Conservation (phyloP, 2,797 vertebrate species). For the Catostomus latipinnis region DNA sequence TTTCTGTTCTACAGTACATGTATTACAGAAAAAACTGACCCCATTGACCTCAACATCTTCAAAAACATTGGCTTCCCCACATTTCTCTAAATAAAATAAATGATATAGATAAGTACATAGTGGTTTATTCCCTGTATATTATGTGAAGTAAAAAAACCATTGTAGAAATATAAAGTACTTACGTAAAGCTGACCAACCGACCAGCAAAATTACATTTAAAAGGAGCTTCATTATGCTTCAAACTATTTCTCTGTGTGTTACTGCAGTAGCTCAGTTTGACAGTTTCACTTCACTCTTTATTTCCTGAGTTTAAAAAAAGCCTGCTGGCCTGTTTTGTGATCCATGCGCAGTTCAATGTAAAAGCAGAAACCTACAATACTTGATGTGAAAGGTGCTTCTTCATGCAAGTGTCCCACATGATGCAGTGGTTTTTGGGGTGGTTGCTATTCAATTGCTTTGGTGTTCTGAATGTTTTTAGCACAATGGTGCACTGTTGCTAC, state of each 20-base stretch:
- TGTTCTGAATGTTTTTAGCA: too few relatives aligned
- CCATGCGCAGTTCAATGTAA: too few relatives aligned
- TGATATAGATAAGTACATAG: background rate
- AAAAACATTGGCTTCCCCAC: background rate
- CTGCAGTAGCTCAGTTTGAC: background rate
- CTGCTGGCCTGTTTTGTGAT: too few relatives aligned
- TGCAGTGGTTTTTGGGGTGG: too few relatives aligned
- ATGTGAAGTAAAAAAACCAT: background rate
- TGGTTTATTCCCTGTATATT: background rate
- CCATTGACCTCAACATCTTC: background rate
- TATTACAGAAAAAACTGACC: background rate
- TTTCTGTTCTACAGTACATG: background rate
- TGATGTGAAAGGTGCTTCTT: too few relatives aligned
- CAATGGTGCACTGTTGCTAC: too few relatives aligned
- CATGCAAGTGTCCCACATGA: too few relatives aligned
- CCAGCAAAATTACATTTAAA: background rate
- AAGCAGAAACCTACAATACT: too few relatives aligned
- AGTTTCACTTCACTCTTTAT: background rate
- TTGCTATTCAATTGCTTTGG: too few relatives aligned
- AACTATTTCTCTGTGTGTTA: background rate
- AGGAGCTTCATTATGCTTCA: background rate
- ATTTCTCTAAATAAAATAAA: background rate
- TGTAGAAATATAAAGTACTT: background rate
- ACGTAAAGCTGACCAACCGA: background rate
- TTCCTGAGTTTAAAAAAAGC: background rate